Evolutionary conservation across 23 tunicate genomes (phyloP).

Genomic region (Corella eumyota): DNA sequence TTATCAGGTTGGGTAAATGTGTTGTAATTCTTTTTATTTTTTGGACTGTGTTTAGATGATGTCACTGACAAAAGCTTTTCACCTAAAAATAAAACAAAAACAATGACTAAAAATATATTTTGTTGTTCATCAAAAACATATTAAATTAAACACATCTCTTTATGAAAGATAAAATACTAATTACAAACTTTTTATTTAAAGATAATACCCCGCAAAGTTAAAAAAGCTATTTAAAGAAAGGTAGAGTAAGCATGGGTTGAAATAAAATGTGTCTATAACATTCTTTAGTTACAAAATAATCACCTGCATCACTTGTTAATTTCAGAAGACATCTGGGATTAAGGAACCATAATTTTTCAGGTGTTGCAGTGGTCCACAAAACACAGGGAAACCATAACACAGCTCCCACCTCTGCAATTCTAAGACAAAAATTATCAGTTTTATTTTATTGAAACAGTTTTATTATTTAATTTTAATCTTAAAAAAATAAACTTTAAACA

Average conservation of each 20-base stretch:
- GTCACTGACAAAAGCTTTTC: not conserved
- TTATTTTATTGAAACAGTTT: not conserved
- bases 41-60: not conserved
- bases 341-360: constrained; percentile 83
- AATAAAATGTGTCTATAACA: not conserved
- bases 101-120: too few species aligned
- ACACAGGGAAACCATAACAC: constrained; percentile 98
- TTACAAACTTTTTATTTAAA: not conserved
- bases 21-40: constrained; percentile 3
- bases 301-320: constrained; percentile 51
- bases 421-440: not conserved
- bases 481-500: not conserved
- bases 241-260: not conserved
- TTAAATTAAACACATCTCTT: too few species aligned
- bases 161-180: too few species aligned
- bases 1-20: constrained; percentile 8
- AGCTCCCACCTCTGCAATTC: constrained; percentile 82
- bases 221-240: not conserved
- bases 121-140: too few species aligned
- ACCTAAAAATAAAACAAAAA: too few species aligned
- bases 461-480: not conserved
- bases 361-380: constrained; percentile 77
- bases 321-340: constrained; percentile 75
- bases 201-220: not conserved
- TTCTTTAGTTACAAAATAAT: too few species aligned